Evolutionary conservation across 2,797 vertebrate genomes (phyloP).

Genomic region (Arremon aurantiirostris): DNA sequence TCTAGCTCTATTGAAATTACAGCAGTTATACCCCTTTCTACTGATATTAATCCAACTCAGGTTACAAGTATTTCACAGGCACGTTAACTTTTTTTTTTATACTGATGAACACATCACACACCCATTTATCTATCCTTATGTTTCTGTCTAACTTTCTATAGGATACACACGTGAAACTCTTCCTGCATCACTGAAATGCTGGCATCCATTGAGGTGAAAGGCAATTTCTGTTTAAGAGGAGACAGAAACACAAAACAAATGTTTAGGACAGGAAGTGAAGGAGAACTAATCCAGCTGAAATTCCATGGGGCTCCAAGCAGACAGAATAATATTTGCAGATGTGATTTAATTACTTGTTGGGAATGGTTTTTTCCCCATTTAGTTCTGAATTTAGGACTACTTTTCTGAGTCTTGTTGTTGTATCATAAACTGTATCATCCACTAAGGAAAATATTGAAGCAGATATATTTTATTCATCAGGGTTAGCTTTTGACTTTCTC

Average conservation of each 20-base stretch:
- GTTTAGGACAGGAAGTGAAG: conserved; percentile 44
- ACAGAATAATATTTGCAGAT: conserved; percentile 47
- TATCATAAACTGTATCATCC: background rate
- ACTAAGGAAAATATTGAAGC: background rate
- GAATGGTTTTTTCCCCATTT: background rate
- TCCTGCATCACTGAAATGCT: background rate
- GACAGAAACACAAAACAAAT: conserved; percentile 38
- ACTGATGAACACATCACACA: background rate
- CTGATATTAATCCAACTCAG: background rate
- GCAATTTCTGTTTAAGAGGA: conserved; percentile 28
- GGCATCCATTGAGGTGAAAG: background rate
- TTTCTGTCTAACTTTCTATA: background rate
- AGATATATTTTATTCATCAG: background rate
- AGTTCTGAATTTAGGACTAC: background rate
- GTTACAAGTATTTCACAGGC: background rate
- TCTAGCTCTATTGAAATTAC: background rate
- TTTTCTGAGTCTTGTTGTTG: background rate
- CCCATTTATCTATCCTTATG: background rate
- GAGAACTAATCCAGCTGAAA: conserved; percentile 50
- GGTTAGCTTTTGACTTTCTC: background rate
- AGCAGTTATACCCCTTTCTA: background rate
- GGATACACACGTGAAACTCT: background rate
- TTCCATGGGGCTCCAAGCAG: conserved; percentile 34
- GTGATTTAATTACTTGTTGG: conserved; percentile 24
- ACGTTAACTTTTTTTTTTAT: background rate